phyloP scores from a whole-genome alignment of 2,888 invertebrate genomes.

The Scaptomyza polygonia region DNA sequence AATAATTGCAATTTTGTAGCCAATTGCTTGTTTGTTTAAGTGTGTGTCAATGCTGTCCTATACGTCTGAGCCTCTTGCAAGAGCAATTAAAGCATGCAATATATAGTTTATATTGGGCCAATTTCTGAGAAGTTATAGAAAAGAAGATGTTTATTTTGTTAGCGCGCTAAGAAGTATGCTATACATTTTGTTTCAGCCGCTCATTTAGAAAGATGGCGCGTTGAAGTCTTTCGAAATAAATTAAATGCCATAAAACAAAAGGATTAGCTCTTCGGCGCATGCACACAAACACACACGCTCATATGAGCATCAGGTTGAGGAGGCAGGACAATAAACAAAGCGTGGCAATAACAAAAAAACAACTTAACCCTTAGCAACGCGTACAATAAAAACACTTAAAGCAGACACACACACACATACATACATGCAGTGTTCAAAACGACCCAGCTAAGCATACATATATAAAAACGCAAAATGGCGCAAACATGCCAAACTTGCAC shows the following conservation, averaged over 20 bases:
- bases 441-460: constrained; percentile 80
- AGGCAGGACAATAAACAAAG: constrained; percentile 66
- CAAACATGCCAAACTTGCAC: constrained; percentile 65
- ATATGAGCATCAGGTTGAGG: constrained; percentile 9
- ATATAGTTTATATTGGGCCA: too few relatives aligned
- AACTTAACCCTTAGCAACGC: constrained; percentile 77
- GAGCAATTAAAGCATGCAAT: constrained; percentile 15
- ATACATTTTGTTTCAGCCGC: constrained; percentile 25
- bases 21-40: constrained; percentile 69
- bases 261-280: constrained; percentile 66
- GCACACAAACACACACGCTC: constrained; percentile 25
- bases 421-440: constrained; percentile 57
- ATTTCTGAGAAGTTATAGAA: too few relatives aligned
- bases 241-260: constrained; percentile 80
- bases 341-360: constrained; percentile 69
- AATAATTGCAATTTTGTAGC: constrained; percentile 79
- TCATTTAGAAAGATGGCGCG: constrained; percentile 56
- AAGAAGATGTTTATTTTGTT: too few relatives aligned
- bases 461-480: constrained; percentile 81
- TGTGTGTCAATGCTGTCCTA: too few relatives aligned
- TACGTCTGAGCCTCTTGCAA: constrained; percentile 73
- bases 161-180: constrained; percentile 43
- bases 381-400: constrained; percentile 79
- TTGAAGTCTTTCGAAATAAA: constrained; percentile 76
- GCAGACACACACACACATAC: constrained; percentile 28